These are phyloP conservation scores for Prolemur simus DNA, from an alignment of 2,113 vertebrate genomes.

Conservation along the genomic window DNA sequence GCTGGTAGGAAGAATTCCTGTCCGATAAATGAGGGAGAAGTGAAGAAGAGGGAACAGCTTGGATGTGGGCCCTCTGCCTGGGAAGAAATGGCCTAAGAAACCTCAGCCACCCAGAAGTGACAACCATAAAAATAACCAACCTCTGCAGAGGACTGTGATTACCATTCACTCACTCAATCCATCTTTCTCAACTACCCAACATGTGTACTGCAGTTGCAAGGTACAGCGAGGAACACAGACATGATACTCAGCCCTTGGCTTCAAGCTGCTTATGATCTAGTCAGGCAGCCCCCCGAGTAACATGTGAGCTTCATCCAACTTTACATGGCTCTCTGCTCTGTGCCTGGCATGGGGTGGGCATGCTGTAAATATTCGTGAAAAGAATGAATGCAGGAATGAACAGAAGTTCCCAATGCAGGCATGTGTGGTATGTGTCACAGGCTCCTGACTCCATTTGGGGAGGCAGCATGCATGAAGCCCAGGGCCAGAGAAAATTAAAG, in stretches of 20 bases:
- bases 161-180: too few species aligned
- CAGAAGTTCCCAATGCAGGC: neutral
- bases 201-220: accelerated
- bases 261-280: neutral
- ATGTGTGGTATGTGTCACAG: too few species aligned
- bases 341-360: neutral
- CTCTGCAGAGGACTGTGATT: neutral
- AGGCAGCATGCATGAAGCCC: neutral
- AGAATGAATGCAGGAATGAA: neutral
- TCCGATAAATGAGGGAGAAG: neutral
- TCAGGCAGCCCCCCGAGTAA: neutral
- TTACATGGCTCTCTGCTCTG: neutral
- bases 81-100: neutral
- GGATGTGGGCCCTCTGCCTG: neutral
- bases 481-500: neutral
- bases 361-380: neutral
- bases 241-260: neutral
- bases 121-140: neutral
- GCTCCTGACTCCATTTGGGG: neutral
- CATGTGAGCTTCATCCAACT: accelerated
- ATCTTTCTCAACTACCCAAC: neutral
- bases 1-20: neutral
- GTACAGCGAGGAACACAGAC: accelerated
- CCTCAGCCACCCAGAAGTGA: neutral
- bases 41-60: neutral